These are phyloP conservation scores for Equus przewalskii DNA, from an alignment of 2,113 vertebrate species.

Conservation along the genomic window DNA sequence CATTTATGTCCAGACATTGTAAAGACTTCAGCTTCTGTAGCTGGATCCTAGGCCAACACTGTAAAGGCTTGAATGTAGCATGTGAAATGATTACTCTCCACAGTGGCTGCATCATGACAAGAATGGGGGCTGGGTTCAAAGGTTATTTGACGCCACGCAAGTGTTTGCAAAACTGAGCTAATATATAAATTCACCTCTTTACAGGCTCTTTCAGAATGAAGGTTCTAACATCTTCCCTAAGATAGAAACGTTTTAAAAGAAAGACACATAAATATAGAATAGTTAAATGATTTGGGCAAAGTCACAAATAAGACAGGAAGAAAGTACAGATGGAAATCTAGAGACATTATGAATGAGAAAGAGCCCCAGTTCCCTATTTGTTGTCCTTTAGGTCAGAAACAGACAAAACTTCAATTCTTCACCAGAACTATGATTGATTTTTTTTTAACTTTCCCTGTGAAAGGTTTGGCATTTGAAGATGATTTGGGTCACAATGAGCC, in stretches of 20 bases:
- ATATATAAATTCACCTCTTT: neutral
- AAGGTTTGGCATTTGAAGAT: neutral
- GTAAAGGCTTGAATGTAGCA: neutral
- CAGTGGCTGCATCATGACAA: neutral
- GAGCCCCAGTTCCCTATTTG: neutral
- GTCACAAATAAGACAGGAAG: constrained; percentile 10
- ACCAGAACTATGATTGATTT: neutral
- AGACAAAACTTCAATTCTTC: neutral
- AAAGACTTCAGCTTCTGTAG: neutral
- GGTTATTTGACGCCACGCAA: neutral
- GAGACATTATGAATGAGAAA: neutral
- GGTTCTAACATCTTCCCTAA: neutral
- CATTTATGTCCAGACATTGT: neutral
- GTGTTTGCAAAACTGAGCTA: neutral
- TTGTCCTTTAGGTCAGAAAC: neutral
- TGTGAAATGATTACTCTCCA: neutral
- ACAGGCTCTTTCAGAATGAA: neutral
- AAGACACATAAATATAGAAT: neutral
- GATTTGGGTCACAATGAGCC: neutral
- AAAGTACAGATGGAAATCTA: neutral
- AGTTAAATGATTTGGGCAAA: neutral
- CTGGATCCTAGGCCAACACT: neutral
- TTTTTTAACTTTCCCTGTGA: neutral
- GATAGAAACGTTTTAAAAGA: constrained; percentile 37
- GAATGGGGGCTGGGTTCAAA: neutral